A percentile compares a stretch with the other conserved stretches of the same genome.
These are phyloP conservation scores for Limnothrissa miodon DNA, from an alignment of 2,113 vertebrate genomes.

Conservation along the genomic window DNA sequence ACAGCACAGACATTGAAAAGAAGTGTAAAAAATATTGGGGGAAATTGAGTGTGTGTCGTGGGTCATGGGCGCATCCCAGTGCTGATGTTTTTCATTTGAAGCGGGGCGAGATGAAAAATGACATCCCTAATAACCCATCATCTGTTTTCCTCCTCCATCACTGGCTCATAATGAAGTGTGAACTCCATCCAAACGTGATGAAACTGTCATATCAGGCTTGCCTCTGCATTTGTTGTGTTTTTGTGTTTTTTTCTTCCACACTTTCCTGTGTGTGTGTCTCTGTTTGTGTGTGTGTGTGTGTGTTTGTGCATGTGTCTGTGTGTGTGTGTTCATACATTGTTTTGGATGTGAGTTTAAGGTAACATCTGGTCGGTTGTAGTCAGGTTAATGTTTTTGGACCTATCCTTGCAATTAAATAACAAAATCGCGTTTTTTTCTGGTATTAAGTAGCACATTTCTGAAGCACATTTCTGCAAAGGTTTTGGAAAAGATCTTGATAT, in stretches of 20 bases:
- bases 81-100: slow-evolving; percentile 12
- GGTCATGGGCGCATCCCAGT: not conserved
- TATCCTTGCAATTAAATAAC: too few species aligned
- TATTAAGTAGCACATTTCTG: too few species aligned
- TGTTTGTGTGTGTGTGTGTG: slow-evolving; percentile 15
- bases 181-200: slow-evolving; percentile 38
- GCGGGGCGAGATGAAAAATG: slow-evolving; percentile 22
- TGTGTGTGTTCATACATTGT: too few species aligned
- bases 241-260: too few species aligned
- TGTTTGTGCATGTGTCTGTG: too few species aligned
- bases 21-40: not conserved
- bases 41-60: not conserved
- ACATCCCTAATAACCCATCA: slow-evolving; percentile 46
- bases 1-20: not conserved
- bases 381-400: too few species aligned
- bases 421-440: too few species aligned
- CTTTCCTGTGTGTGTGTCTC: slow-evolving; percentile 43
- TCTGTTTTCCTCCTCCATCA: slow-evolving; percentile 33
- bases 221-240: not conserved
- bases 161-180: slow-evolving; percentile 43
- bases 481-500: too few species aligned
- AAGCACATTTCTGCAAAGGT: too few species aligned
- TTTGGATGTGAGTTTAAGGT: too few species aligned
- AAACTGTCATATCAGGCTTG: slow-evolving; percentile 17
- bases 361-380: too few species aligned